Conservation (phyloP, 2,113 vertebrate species). For the Anarhynchus alexandrinus region DNA sequence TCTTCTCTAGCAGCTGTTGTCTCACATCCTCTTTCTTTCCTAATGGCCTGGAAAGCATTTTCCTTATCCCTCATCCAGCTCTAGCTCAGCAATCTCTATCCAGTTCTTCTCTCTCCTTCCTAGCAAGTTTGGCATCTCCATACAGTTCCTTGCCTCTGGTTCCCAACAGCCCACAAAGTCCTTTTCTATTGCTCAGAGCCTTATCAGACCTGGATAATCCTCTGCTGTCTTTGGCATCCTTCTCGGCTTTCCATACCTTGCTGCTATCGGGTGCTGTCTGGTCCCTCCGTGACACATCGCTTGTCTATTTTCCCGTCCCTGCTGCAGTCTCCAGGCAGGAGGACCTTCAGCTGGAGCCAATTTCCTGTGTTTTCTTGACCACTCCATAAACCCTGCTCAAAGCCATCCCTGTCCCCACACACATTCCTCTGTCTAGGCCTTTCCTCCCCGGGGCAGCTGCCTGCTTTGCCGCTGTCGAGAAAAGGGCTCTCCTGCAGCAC, state of each 20-base stretch:
- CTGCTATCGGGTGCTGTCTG: not conserved
- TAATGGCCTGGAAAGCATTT: conserved; percentile 39
- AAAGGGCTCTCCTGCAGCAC: not conserved
- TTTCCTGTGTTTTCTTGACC: conserved; percentile 62
- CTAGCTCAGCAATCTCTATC: not conserved
- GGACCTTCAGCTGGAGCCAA: conserved; percentile 42
- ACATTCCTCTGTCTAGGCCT: conserved; percentile 15
- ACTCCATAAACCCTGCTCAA: conserved; percentile 30
- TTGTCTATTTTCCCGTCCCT: not conserved
- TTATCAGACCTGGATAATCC: not conserved
- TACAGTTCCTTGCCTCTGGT: not conserved
- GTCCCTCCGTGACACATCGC: not conserved
- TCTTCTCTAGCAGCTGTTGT: conserved; percentile 40
- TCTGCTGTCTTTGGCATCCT: conserved; percentile 53
- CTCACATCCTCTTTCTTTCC: conserved; percentile 1
- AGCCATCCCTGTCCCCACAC: conserved; percentile 22
- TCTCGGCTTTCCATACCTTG: conserved; percentile 7
- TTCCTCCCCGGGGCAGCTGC: not conserved
- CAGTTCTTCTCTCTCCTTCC: not conserved
- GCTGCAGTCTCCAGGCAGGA: not conserved
- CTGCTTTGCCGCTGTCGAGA: not conserved
- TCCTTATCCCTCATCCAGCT: not conserved
- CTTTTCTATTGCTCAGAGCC: not conserved
- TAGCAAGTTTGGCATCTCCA: not conserved
- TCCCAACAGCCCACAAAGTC: not conserved